Percentiles rank a stretch among this genome's conserved stretches.
Conservation (phyloP, 2,888 invertebrate species). For the Machimus rusticus region DNA sequence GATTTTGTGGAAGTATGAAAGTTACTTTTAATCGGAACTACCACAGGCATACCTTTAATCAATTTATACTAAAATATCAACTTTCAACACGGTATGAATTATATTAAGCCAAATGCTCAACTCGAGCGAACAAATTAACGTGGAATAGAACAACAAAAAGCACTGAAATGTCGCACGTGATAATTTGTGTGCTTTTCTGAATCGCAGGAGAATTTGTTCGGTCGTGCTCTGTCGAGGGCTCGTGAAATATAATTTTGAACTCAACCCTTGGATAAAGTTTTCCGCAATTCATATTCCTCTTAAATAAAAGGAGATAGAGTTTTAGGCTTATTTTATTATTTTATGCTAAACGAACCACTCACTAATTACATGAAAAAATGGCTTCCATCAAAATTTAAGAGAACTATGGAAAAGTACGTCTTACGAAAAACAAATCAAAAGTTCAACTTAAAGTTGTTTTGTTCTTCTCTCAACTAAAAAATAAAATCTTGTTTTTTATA, state of each 20-base stretch:
- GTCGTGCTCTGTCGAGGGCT: neutral
- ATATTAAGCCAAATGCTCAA: neutral
- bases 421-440: too few relatives aligned
- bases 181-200: neutral
- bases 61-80: neutral
- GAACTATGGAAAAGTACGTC: too few relatives aligned
- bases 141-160: neutral
- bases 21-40: neutral
- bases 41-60: neutral
- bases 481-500: too few relatives aligned
- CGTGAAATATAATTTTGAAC: neutral
- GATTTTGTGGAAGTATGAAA: neutral
- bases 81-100: neutral
- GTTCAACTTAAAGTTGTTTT: too few relatives aligned
- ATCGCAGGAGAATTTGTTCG: neutral
- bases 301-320: too few relatives aligned
- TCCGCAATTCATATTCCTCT: too few relatives aligned
- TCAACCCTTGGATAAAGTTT: too few relatives aligned
- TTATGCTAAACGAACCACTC: too few relatives aligned
- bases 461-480: too few relatives aligned
- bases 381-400: too few relatives aligned
- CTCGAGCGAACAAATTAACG: neutral
- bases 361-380: too few relatives aligned
- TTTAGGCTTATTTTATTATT: too few relatives aligned
- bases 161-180: neutral